Percentiles rank a stretch among this genome's conserved stretches.
phyloP scores from a whole-genome alignment of 30 jellyfish, hydroid and myxozoan genomes.

The Hydractinia symbiolongicarpus region DNA sequence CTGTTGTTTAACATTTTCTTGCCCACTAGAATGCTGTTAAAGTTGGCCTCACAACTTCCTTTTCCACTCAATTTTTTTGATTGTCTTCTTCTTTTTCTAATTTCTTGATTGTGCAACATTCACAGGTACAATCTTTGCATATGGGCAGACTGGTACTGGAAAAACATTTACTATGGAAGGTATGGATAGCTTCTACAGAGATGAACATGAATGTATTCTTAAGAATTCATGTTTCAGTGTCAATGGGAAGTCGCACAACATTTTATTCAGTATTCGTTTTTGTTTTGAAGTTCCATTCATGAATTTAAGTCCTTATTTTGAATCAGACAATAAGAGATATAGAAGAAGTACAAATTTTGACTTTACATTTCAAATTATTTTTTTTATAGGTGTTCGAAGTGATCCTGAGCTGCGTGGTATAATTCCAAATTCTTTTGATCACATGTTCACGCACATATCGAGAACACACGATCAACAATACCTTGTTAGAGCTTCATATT shows the following conservation, averaged over 20 bases:
- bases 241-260: too few relatives aligned
- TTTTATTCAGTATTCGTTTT: too few relatives aligned
- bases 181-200: background rate
- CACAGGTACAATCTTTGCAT: constrained; percentile 83
- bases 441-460: constrained; percentile 79
- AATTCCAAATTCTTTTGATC: constrained; percentile 86
- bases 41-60: too few relatives aligned
- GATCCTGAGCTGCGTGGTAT: constrained; percentile 85
- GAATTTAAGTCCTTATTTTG: too few relatives aligned
- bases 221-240: too few relatives aligned
- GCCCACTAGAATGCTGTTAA: too few relatives aligned
- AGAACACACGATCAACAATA: constrained; percentile 84
- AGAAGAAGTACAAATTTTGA: too few relatives aligned
- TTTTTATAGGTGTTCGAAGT: constrained; percentile 55
- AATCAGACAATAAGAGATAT: too few relatives aligned
- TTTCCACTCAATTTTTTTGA: too few relatives aligned
- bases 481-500: constrained; percentile 80
- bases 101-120: background rate
- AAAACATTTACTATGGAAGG: constrained; percentile 98
- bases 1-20: background rate
- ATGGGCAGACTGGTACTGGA: constrained; percentile 98
- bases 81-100: too few relatives aligned
- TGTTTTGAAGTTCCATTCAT: too few relatives aligned
- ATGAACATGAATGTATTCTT: background rate
- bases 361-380: too few relatives aligned